phyloP scores from a whole-genome alignment of 2,888 invertebrate genomes.

The Athalia cordata region DNA sequence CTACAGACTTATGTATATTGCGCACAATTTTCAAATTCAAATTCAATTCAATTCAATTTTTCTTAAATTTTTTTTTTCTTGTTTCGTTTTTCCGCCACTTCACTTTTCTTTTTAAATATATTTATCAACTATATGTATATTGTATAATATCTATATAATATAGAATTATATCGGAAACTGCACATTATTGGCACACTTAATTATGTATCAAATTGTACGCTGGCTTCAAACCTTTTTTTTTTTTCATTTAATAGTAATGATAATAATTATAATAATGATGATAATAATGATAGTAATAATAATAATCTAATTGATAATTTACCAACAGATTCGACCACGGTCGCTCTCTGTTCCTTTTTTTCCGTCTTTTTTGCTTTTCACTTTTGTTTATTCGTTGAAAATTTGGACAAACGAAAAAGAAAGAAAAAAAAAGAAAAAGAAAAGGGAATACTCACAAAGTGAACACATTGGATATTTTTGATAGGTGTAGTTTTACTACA shows the following conservation, averaged over 20 bases:
- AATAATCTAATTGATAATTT: neutral
- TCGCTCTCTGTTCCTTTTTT: neutral
- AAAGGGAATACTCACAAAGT: neutral
- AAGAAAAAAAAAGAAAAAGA: neutral
- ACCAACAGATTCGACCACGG: neutral
- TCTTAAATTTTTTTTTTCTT: too few species aligned
- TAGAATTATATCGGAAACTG: neutral
- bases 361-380: neutral
- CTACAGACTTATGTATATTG: too few species aligned
- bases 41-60: too few species aligned
- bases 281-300: neutral
- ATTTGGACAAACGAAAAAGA: neutral
- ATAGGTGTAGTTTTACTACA: neutral
- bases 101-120: too few species aligned
- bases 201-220: conserved; percentile 34
- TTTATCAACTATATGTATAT: too few species aligned
- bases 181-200: conserved; percentile 31
- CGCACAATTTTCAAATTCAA: too few species aligned
- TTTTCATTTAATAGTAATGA: conserved; percentile 2
- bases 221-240: conserved; percentile 5
- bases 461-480: conserved; percentile 26
- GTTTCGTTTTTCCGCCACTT: too few species aligned
- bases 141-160: too few species aligned
- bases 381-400: conserved; percentile 6
- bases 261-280: neutral